These are phyloP conservation scores for Euzetes globulus DNA, from an alignment of 2,888 invertebrate genomes.

Conservation along the genomic window DNA sequence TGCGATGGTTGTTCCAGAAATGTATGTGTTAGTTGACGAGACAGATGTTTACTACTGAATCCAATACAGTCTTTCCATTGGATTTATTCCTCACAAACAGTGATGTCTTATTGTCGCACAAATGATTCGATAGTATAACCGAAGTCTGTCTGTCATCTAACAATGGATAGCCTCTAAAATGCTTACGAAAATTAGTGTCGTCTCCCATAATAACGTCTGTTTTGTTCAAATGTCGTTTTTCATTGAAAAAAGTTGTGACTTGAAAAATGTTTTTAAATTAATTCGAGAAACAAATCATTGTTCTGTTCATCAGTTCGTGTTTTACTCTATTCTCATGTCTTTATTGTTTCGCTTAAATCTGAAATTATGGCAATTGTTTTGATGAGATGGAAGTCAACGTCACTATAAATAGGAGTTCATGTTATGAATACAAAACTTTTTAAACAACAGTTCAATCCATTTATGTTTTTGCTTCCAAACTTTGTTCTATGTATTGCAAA, in stretches of 20 bases:
- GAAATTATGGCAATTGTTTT: constrained; percentile 17
- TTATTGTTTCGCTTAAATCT: neutral
- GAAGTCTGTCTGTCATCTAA: neutral
- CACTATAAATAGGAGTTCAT: constrained; percentile 3
- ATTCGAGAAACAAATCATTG: neutral
- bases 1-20: neutral
- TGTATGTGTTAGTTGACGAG: neutral
- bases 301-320: neutral
- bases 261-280: neutral
- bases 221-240: neutral
- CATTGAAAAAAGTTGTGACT: too few species aligned
- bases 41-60: constrained; percentile 12
- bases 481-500: neutral
- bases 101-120: neutral
- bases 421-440: constrained; percentile 13
- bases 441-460: neutral
- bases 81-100: neutral
- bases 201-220: neutral
- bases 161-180: neutral
- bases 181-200: neutral
- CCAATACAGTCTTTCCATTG: neutral
- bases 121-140: neutral
- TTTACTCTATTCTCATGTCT: neutral
- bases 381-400: neutral
- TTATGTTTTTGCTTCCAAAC: neutral